phyloP scores from a whole-genome alignment of 2,797 vertebrate species.

The Acestrorhynchus altus region DNA sequence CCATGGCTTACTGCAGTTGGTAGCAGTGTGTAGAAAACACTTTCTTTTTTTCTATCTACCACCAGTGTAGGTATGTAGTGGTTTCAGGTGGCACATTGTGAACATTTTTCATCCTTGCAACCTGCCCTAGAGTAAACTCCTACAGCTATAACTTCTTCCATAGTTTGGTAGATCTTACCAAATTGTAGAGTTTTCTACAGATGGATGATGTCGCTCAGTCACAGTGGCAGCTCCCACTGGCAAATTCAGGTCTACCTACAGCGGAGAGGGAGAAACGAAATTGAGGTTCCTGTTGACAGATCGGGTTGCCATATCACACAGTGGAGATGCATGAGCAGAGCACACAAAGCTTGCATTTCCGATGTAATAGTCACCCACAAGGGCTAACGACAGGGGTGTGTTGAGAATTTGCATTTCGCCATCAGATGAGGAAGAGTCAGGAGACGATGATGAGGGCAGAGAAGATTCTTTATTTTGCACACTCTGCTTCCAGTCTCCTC shows the following conservation, averaged over 20 bases:
- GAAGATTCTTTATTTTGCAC: no score
- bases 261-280: neutral
- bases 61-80: neutral
- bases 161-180: neutral
- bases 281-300: neutral
- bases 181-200: conserved; percentile 11
- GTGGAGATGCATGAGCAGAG: neutral
- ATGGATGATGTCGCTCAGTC: conserved; percentile 13
- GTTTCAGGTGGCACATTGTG: neutral
- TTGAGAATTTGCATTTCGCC: no score
- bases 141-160: conserved; percentile 4
- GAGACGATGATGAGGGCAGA: no score
- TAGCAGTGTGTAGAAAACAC: no score
- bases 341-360: conserved; percentile 10
- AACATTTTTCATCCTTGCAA: conserved; percentile 17
- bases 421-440: no score
- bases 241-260: conserved; percentile 8
- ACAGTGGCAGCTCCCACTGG: neutral
- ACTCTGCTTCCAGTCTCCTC: no score
- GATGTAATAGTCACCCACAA: neutral
- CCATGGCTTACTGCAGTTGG: no score
- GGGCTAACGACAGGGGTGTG: no score
- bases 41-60: no score
- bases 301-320: conserved; percentile 4
- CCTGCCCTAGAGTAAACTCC: neutral